These are phyloP conservation scores for Melospiza melodia DNA, from an alignment of 2,113 vertebrate species.

Conservation along the genomic window DNA sequence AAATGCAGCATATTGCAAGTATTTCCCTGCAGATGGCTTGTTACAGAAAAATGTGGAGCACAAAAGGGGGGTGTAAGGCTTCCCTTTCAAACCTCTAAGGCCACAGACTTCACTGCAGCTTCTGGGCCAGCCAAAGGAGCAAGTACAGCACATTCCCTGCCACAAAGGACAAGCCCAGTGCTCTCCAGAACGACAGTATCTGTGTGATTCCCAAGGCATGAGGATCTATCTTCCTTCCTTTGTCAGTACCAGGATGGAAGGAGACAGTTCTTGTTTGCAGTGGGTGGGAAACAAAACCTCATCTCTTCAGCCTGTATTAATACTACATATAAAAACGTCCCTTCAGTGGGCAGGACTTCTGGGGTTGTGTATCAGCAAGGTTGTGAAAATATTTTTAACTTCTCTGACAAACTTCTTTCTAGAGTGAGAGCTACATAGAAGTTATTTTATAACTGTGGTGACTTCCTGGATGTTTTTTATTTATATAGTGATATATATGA, in stretches of 20 bases:
- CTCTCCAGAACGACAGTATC: neutral
- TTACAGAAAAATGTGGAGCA: neutral
- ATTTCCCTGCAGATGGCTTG: neutral
- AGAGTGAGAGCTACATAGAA: neutral
- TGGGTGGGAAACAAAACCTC: neutral
- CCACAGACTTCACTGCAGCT: neutral
- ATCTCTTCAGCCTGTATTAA: neutral
- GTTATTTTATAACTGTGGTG: neutral
- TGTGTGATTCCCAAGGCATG: neutral
- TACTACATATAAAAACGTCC: neutral
- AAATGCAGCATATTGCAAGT: neutral
- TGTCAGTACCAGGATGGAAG: neutral
- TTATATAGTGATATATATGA: neutral
- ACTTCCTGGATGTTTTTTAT: neutral
- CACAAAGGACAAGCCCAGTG: neutral
- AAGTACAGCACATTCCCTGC: fast-evolving
- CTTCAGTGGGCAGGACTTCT: neutral
- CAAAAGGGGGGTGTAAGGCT: neutral
- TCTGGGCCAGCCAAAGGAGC: neutral
- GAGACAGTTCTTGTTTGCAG: neutral
- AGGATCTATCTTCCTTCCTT: neutral
- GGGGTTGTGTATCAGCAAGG: neutral
- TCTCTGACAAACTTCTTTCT: neutral
- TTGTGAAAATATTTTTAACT: neutral
- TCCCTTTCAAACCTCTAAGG: neutral